Conservation (phyloP, 2,888 invertebrate species). For the Hoplodrina ambigua region DNA sequence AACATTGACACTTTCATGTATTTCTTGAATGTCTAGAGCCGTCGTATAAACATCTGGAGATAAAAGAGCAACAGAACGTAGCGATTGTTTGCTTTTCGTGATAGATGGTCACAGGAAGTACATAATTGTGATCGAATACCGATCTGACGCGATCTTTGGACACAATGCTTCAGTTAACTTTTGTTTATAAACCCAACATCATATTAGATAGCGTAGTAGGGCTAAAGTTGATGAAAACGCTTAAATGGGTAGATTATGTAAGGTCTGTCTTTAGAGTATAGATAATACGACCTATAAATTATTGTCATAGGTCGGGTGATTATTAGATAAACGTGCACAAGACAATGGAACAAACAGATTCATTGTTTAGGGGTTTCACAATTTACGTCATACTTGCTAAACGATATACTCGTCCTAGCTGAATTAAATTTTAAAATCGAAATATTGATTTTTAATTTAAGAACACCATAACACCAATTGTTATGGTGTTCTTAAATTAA, state of each 20-base stretch:
- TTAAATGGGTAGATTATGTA: slow-evolving; percentile 6
- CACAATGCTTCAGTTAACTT: slow-evolving; percentile 17
- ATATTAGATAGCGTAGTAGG: neutral
- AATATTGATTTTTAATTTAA: neutral
- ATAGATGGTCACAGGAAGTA: slow-evolving; percentile 11
- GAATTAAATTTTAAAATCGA: neutral
- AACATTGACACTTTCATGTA: slow-evolving; percentile 17
- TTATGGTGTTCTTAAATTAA: neutral
- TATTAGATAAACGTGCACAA: slow-evolving; percentile 14
- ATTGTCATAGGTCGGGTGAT: slow-evolving; percentile 23
- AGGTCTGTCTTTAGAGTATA: slow-evolving; percentile 11
- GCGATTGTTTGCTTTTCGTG: slow-evolving; percentile 19
- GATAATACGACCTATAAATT: slow-evolving; percentile 6
- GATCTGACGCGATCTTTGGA: slow-evolving; percentile 5
- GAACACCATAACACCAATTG: no score
- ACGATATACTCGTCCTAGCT: slow-evolving; percentile 1
- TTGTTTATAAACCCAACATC: slow-evolving; percentile 8
- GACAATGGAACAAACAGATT: slow-evolving; percentile 22
- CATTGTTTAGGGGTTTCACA: slow-evolving; percentile 12
- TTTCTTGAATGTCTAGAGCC: neutral
- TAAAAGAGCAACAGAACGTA: slow-evolving; percentile 13
- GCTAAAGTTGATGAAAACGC: no score
- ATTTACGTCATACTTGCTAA: slow-evolving; percentile 9
- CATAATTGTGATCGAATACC: slow-evolving; percentile 33
- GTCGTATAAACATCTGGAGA: slow-evolving; percentile 12